phyloP scores from a whole-genome alignment of 1,140 invertebrate species.

The Leguminivora glycinivorella region DNA sequence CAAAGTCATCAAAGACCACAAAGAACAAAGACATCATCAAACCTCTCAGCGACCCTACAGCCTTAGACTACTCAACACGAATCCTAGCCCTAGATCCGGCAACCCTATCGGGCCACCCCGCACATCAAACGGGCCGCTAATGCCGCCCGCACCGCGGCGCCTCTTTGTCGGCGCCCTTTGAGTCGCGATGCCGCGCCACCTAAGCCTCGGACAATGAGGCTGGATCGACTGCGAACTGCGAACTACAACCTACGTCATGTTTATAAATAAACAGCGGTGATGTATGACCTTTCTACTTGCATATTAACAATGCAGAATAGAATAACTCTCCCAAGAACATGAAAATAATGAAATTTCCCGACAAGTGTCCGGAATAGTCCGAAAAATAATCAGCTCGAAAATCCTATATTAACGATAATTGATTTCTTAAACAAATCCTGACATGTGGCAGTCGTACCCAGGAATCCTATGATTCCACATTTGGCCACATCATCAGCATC shows the following conservation, averaged over 20 bases:
- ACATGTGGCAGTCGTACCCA: no score
- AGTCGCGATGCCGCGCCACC: slow-evolving; percentile 58
- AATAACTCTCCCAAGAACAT: no score
- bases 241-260: background rate
- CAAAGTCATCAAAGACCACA: background rate
- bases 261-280: slow-evolving; percentile 12
- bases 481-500: no score
- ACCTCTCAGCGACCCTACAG: background rate
- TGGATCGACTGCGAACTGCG: slow-evolving; percentile 23
- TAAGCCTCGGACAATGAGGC: slow-evolving; percentile 47
- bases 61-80: background rate
- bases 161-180: slow-evolving; percentile 76
- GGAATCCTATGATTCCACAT: no score
- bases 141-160: slow-evolving; percentile 66
- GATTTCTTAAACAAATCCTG: no score
- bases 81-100: slow-evolving; percentile 33
- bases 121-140: slow-evolving; percentile 64
- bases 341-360: no score
- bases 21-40: background rate
- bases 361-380: no score
- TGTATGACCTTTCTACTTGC: background rate
- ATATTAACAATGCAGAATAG: background rate
- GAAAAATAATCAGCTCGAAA: no score
- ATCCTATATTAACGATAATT: no score
- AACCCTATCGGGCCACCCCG: slow-evolving; percentile 43